Evolutionary conservation across 2,113 vertebrate genomes (phyloP).

Genomic region (Heterocephalus glaber): DNA sequence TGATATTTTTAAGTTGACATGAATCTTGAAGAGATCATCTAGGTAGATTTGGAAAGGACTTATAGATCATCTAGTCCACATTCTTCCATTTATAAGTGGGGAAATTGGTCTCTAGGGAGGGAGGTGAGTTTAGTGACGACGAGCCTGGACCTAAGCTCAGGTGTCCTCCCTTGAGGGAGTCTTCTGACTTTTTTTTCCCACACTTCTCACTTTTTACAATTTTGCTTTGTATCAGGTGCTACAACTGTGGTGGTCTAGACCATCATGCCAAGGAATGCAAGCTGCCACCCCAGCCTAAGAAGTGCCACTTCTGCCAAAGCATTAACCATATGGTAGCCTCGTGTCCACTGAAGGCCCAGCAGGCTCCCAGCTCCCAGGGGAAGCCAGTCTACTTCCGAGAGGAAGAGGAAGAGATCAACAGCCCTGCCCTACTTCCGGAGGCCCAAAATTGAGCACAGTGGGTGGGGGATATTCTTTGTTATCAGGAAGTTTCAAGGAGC

Average conservation of each 20-base stretch:
- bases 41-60: constrained; percentile 78
- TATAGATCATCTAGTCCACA: background rate
- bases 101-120: background rate
- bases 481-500: constrained; percentile 79
- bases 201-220: background rate
- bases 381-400: constrained; percentile 89
- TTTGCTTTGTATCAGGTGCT: constrained; percentile 89
- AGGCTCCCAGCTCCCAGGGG: constrained; percentile 93
- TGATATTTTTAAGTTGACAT: constrained; percentile 74
- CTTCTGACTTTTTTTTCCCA: background rate
- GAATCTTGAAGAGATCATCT: constrained; percentile 55
- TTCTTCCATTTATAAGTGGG: background rate
- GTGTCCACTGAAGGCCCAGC: constrained; percentile 93
- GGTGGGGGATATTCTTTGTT: constrained; percentile 67
- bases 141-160: background rate
- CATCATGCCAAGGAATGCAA: constrained; percentile 99
- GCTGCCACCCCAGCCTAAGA: constrained; percentile 99
- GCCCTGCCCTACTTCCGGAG: constrained; percentile 85
- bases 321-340: constrained; percentile 98
- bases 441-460: constrained; percentile 86
- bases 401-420: constrained; percentile 89
- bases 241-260: constrained; percentile 98
- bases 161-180: background rate
- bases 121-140: background rate
- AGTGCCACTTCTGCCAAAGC: constrained; percentile 99